Evolutionary conservation across 1,140 invertebrate genomes (phyloP).

Genomic region (Panagrolaimus sp.): DNA sequence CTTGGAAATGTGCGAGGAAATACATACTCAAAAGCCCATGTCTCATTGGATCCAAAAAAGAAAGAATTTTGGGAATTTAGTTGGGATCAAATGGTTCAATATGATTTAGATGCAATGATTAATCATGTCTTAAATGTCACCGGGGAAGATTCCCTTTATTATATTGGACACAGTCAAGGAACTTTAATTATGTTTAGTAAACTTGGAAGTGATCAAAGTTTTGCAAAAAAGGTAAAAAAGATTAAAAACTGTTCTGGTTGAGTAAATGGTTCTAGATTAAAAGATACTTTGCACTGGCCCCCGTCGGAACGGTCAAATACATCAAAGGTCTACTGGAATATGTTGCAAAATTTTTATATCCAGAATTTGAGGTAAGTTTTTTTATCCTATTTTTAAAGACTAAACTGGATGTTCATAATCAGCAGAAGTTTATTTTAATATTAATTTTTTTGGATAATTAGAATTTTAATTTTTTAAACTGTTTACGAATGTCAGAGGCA

Average conservation of each 20-base stretch:
- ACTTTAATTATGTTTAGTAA: conserved; percentile 60
- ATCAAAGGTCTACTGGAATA: conserved; percentile 33
- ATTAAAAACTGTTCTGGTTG: conserved; percentile 1
- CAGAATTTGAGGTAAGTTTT: background rate
- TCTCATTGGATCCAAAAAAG: background rate
- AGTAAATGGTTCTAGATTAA: background rate
- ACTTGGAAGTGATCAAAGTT: conserved; percentile 37
- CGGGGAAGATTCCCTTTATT: conserved; percentile 52
- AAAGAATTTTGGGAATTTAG: conserved; percentile 56
- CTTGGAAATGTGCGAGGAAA: conserved; percentile 68
- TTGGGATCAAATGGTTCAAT: conserved; percentile 72
- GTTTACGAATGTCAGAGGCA: too few relatives aligned
- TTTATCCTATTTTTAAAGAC: too few relatives aligned
- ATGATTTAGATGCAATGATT: conserved; percentile 69
- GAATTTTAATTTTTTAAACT: too few relatives aligned
- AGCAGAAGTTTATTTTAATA: too few relatives aligned
- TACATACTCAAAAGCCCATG: conserved; percentile 62
- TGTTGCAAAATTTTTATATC: conserved; percentile 25
- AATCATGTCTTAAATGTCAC: conserved; percentile 65
- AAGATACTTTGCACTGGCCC: background rate
- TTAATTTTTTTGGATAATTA: too few relatives aligned
- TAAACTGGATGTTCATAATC: too few relatives aligned
- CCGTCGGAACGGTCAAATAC: conserved; percentile 11
- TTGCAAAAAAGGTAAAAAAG: conserved; percentile 29
- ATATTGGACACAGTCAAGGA: conserved; percentile 63